phyloP scores from a whole-genome alignment of 2,113 vertebrate species.

The Thryonomys swinderianus region DNA sequence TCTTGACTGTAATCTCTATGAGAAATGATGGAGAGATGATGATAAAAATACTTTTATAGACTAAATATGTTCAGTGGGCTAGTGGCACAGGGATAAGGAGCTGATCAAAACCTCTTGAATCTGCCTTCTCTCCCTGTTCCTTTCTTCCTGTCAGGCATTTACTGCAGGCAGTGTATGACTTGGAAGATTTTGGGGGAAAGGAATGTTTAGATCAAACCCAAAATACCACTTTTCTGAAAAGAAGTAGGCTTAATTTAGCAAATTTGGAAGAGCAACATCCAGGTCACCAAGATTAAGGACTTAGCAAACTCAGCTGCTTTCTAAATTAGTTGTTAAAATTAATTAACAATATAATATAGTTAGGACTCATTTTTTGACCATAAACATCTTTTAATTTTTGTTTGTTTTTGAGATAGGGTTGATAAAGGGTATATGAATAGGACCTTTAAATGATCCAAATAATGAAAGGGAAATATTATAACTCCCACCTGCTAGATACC shows the following conservation, averaged over 20 bases:
- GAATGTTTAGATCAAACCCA: neutral
- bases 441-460: too few species aligned
- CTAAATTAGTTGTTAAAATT: neutral
- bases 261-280: neutral
- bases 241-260: neutral
- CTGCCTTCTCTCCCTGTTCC: neutral
- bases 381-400: conserved; percentile 23
- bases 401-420: neutral
- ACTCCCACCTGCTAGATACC: too few species aligned
- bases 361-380: neutral
- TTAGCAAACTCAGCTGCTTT: neutral
- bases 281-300: conserved; percentile 2
- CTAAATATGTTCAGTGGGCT: neutral
- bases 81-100: neutral
- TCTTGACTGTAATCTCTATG: neutral
- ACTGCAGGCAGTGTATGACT: neutral
- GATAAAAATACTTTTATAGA: neutral
- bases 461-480: too few species aligned
- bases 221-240: neutral
- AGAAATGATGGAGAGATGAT: too few species aligned
- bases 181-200: neutral
- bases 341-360: neutral
- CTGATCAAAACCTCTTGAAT: neutral
- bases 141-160: neutral
- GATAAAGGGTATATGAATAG: too few species aligned